These are phyloP conservation scores for Glyptemys insculpta DNA, from an alignment of 2,797 vertebrate genomes.

Conservation along the genomic window DNA sequence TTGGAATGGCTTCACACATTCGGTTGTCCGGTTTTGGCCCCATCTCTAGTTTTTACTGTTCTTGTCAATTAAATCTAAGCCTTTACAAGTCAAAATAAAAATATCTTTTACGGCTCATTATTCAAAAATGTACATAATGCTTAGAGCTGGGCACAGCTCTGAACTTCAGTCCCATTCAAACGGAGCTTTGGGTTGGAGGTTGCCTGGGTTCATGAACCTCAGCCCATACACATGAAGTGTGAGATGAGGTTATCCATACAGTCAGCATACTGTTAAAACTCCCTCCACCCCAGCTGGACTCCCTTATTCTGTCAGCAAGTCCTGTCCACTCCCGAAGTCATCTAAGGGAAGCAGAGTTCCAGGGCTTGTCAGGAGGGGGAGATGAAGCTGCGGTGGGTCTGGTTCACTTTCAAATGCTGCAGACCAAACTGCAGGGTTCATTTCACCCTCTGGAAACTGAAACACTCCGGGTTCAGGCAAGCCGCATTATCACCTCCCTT, in stretches of 20 bases:
- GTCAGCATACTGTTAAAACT: conserved; percentile 14
- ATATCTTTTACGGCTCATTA: not conserved
- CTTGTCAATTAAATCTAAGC: conserved; percentile 33
- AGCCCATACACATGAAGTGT: conserved; percentile 14
- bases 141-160: not conserved
- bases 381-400: not conserved
- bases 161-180: conserved; percentile 29
- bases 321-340: not conserved
- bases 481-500: not conserved
- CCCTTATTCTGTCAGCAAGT: conserved; percentile 4
- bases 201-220: not conserved
- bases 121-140: conserved; percentile 5
- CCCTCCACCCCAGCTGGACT: not conserved
- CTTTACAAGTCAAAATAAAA: not conserved
- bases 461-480: conserved; percentile 30
- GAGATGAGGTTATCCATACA: not conserved
- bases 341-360: not conserved
- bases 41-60: not conserved
- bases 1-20: conserved; percentile 31
- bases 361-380: not conserved
- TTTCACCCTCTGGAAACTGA: not conserved
- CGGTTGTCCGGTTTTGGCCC: not conserved
- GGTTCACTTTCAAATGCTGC: conserved; percentile 8
- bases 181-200: not conserved
- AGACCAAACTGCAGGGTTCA: conserved; percentile 1